Evolutionary conservation across 2,113 vertebrate species (phyloP).

Genomic region (Chionomys nivalis): DNA sequence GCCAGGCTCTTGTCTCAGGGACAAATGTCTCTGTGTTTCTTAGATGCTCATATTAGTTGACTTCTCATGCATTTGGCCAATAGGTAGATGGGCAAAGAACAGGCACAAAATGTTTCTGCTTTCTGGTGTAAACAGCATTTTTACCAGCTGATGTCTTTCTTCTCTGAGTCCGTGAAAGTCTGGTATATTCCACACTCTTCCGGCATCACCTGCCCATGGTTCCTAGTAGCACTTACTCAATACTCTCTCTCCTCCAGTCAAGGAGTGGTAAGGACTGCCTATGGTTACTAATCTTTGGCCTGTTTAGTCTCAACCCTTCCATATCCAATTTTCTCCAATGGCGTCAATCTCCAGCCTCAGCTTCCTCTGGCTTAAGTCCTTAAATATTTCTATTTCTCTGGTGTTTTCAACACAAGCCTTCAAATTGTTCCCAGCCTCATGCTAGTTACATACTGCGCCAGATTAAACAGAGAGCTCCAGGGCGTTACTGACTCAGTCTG

Average conservation of each 20-base stretch:
- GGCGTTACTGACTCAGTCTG: background rate
- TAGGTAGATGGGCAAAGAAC: background rate
- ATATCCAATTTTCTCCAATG: fast-evolving
- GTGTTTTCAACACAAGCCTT: background rate
- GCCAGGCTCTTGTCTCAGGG: background rate
- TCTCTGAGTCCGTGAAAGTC: background rate
- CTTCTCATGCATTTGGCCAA: background rate
- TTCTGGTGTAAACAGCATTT: background rate
- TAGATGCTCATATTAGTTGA: background rate
- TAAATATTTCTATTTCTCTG: background rate
- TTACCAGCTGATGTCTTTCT: background rate
- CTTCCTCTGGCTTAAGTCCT: background rate
- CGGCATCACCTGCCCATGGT: background rate
- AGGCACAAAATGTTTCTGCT: background rate
- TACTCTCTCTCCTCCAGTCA: background rate
- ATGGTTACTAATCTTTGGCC: background rate
- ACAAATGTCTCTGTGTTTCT: background rate
- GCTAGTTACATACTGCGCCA: background rate
- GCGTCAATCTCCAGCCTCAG: background rate
- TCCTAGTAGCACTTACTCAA: background rate
- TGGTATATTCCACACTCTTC: background rate
- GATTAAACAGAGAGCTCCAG: conserved; percentile 47
- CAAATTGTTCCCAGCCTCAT: background rate
- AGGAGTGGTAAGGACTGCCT: background rate
- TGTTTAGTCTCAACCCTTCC: background rate